Evolutionary conservation across 2,888 invertebrate genomes (phyloP), one percentile per base, ranked within the genome.

Genomic region (Sphinx pinastri): DNA sequence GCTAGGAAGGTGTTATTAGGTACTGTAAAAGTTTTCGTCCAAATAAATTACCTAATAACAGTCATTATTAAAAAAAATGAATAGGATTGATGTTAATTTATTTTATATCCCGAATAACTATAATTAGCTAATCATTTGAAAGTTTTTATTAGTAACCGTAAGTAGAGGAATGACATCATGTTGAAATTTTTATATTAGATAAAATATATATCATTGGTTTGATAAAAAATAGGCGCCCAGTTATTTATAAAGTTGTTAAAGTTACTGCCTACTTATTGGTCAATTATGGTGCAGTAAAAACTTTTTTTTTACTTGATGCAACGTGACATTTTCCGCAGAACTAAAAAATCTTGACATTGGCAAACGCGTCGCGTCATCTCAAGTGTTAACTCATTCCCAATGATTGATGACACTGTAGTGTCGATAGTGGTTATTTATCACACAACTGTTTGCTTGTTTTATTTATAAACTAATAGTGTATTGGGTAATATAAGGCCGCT

Each of bases 371-470:
- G 45, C 45, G 12, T 60, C 63, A 49, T 19, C 19, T 55, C 12
- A 49, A 63, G 49, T 63, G 63, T 49, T 63, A 63, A 63, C 19
- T 63, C 63, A 19, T 63, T 63, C 45, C 12, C 55, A 45, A 45
- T 57, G 12, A 12, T n/a, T 25, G 63, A 25, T 12, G 13, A 47
- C 63, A 63, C 8, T 25, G 19, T 47, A 63, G 49, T 63, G 63
- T 13, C 49, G 19, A 49, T 63, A 0, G 47, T 19, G 12, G 63
- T 47, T 63, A 19, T 63, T 16, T 47, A 13, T 63, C 49, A 13
- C 47, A 47, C 49, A 6, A 49, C 16, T 63, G 47, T 13, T 19
- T 47, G 16, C 14, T 13, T 49, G 19, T 49, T 19, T 63, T 19
- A 47, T 45, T 60, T 63, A 19, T 25, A 49, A 47, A 63, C 11